Evolutionary conservation across 2,797 vertebrate genomes (phyloP).

Genomic region (Notamacropus eugenii): DNA sequence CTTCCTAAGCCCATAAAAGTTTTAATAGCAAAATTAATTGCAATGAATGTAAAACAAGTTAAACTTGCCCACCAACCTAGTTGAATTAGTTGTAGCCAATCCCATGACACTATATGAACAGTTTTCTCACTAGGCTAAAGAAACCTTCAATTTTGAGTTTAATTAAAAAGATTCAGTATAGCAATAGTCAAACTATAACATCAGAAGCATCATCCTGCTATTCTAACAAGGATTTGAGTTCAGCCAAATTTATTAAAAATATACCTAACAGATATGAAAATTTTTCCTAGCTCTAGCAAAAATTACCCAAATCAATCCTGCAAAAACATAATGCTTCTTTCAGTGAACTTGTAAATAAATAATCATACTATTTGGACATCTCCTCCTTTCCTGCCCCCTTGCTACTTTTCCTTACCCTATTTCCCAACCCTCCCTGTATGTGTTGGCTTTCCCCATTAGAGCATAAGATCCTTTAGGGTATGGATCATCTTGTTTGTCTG

Average conservation of each 20-base stretch:
- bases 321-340: conserved; percentile 36
- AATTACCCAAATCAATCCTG: not conserved
- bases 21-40: conserved; percentile 26
- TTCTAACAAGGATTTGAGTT: conserved; percentile 4
- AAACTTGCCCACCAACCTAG: conserved; percentile 13
- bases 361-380: not conserved
- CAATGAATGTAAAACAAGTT: conserved; percentile 36
- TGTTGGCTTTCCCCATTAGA: not conserved
- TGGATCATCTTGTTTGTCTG: not conserved
- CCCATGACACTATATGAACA: not conserved
- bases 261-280: conserved; percentile 50
- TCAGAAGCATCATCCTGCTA: not conserved
- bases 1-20: not conserved
- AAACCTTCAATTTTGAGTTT: conserved; percentile 20
- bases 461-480: not conserved
- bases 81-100: conserved; percentile 16
- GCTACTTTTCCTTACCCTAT: not conserved
- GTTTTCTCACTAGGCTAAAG: conserved; percentile 47
- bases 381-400: not conserved
- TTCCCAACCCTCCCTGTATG: too few relatives aligned
- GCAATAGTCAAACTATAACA: too few relatives aligned
- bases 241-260: conserved; percentile 38
- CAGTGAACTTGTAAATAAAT: conserved; percentile 12
- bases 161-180: conserved; percentile 17
- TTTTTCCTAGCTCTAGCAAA: conserved; percentile 24